Conservation (phyloP, 2,888 invertebrate genomes). For the Odontomyia ornata region DNA sequence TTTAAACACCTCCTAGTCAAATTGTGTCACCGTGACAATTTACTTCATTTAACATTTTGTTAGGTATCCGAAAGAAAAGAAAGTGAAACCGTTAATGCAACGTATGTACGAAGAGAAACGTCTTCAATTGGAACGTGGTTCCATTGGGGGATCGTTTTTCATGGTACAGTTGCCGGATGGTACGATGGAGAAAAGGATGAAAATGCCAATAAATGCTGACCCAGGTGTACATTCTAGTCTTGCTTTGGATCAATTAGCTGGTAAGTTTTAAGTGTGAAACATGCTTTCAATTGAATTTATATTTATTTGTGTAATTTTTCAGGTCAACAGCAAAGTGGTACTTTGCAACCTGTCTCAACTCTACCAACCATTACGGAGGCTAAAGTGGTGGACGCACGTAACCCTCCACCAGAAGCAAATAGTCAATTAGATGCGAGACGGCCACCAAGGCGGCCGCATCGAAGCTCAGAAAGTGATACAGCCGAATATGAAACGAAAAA, state of each 20-base stretch:
- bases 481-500: constrained; percentile 62
- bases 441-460: constrained; percentile 56
- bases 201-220: constrained; percentile 90
- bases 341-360: constrained; percentile 84
- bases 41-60: neutral
- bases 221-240: constrained; percentile 94
- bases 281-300: neutral
- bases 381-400: constrained; percentile 69
- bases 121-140: constrained; percentile 89
- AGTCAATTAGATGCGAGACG: constrained; percentile 54
- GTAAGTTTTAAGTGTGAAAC: constrained; percentile 51
- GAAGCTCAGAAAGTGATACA: constrained; percentile 61
- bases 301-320: neutral
- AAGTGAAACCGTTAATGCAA: constrained; percentile 81
- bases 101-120: constrained; percentile 94
- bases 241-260: constrained; percentile 82
- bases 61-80: constrained; percentile 63
- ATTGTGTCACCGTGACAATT: no score
- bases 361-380: constrained; percentile 91
- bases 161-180: constrained; percentile 89
- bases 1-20: neutral
- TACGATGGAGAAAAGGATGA: constrained; percentile 87
- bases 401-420: constrained; percentile 49
- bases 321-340: constrained; percentile 69
- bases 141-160: constrained; percentile 87